Evolutionary conservation across 2,113 vertebrate species (phyloP), one percentile per base, ranked within the genome.

Genomic region (Sturnus vulgaris): DNA sequence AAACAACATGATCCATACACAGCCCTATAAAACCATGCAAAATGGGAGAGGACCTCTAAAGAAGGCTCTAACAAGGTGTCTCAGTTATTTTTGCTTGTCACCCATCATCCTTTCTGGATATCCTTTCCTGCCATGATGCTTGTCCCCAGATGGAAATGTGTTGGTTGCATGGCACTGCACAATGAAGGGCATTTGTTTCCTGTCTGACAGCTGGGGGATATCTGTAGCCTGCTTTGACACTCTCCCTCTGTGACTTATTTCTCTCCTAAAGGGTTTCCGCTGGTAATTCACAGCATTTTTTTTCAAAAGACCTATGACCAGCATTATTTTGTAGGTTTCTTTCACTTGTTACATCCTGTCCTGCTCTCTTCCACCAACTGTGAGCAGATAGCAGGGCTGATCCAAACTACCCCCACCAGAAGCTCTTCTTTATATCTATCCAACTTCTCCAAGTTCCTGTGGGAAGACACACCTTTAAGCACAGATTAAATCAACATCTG

Each of bases 281-380:
- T 40, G 40, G 7, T 60, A 88, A 64, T 56, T 92, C 33, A 68
- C 33, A 53, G 59, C 13, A 35, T 49, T 82, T 76, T 90, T 90
- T 15, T 56, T 86, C 21, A 28, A 82, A 77, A 31, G 24, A 10
- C 44, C 68, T 77, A 24, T 35, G 60, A 65, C 10, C 30, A 73
- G 12, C 33, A 57, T 55, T 68, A 47, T 80, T 90, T 57, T 46
- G 39, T 37, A 86, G 25, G 40, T 77, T 47, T 56, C 23, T 86
- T 7, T 71, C 44, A 21, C 35, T 85, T 0, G 0, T 18, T 40
- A 25, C 22, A 11, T 72, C 44, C 31, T 31, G 10, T 71, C 39
- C 9, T 42, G 7, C 60, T 69, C 10, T 85, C 40, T 72, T 56
- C 42, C 35, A 42, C 46, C 33, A 73, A 35, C 55, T 61, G 5